Base-by-base conservation (phyloP, 2,888 invertebrate species). In the Sussaba pulchella region DNA sequence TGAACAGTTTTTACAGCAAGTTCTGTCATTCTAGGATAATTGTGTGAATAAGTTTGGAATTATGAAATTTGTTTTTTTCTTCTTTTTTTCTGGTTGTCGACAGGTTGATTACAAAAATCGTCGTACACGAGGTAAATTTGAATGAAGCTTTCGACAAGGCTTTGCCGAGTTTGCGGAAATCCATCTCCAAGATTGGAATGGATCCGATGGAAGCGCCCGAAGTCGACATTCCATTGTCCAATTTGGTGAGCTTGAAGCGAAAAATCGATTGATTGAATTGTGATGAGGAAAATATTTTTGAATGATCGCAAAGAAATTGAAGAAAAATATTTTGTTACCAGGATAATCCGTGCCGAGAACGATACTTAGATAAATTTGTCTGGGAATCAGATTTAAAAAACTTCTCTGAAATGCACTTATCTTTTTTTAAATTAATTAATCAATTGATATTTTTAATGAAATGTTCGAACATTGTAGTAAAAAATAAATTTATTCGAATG, bases 151-250 rank as follows among this genome's bases (percentile, higher is more conserved):
- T 89, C 47, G 89, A 89, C 61, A 0, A 10, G 0, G 1, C 78
- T 1, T 39, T 88, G 14, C 87, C 88, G 0, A 0, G 14, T 1
- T 74, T 88, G 21, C 78, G 12, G 0, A 9, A 66, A 0, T 14
- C 54, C 5, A 85, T 89, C 2, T 10, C 79, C 1, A 21, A 76
- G 3, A 17, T 73, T 6, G 84, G 81, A 8, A 19, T 88, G 74
- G 90, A 90, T 45, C 90, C 90, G 0, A 8, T 86, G 83, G 19
- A 69, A 9, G 10, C 89, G 47, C 9, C 69, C 1, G 83, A 88
- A 24, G 0, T 85, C 1, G 66, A 76, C 9, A 26, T 86, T 12
- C 21, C 39, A n/a, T 45, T 85, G 10, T 45, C 84, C 0, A 78
- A 82, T 1, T 21, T 87, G 72, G 88, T 89, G 74, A 57, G 78